Conservation (phyloP, 1,140 invertebrate genomes). For the Ceratosolen solmsi region DNA sequence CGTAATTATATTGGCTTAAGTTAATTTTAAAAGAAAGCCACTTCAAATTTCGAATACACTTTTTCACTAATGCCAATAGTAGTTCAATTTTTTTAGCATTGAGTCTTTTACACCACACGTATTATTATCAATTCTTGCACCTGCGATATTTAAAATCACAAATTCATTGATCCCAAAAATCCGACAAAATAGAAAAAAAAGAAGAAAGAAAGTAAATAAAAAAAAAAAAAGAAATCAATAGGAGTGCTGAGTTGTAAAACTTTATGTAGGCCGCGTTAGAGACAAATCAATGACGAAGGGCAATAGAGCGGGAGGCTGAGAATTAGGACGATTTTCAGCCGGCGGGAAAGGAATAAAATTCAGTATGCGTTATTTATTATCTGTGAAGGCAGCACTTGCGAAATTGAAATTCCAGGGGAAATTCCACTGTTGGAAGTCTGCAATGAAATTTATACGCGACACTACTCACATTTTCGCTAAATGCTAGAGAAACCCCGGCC, state of each 20-base stretch:
- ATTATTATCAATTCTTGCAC: too few relatives aligned
- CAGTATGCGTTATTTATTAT: neutral
- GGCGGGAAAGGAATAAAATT: neutral
- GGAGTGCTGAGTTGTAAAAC: too few relatives aligned
- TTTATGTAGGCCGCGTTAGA: neutral
- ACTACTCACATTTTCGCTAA: neutral
- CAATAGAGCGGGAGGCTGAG: neutral
- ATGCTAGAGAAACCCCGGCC: neutral
- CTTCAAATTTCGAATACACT: neutral
- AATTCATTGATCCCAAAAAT: too few relatives aligned
- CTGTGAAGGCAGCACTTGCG: neutral
- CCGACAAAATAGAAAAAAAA: neutral
- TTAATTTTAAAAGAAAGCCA: neutral
- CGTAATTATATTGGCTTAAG: neutral
- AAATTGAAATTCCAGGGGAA: conserved; percentile 27
- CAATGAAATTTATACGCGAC: neutral
- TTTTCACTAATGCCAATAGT: neutral
- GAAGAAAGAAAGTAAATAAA: neutral
- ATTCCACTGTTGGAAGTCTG: neutral
- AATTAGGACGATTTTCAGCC: neutral
- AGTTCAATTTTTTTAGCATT: too few relatives aligned
- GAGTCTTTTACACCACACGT: too few relatives aligned
- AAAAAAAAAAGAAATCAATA: too few relatives aligned
- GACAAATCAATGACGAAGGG: neutral
- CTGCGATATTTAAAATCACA: too few relatives aligned